Base-by-base conservation (phyloP, 2,113 vertebrate genomes). In the Melanostigma gelatinosum region DNA sequence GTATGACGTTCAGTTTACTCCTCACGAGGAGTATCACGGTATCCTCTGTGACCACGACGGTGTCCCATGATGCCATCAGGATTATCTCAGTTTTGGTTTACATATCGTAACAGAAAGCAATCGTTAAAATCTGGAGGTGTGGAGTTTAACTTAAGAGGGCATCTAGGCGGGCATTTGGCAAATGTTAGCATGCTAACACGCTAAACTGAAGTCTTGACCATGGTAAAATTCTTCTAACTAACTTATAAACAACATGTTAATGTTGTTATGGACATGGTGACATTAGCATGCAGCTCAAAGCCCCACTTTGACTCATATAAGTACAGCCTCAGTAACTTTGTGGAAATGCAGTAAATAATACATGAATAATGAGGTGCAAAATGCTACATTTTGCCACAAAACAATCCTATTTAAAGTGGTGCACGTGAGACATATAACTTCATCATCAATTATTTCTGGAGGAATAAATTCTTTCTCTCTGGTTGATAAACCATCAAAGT, bases 61-160 rank as follows among this genome's bases (percentile, higher is more conserved):
- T 36, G 46, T 70, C 61, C 62, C 12, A 18, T 48, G 75, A 67
- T 52, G 74, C 48, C 44, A 63, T 73, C 60, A 63, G 22, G 16
- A 52, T 54, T n/a, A 8, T 18, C 18, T 75, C 2, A 0, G 44
- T 48, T 73, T n/a, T 4, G 13, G 32, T 2, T 24, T 11, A 11
- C 3, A 57, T 58, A 60, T 32, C 22, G 11, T 20, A 29, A 60
- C 9, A 62, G 60, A 36, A 16, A 36, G n/a, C 9, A 9, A 27
- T 22, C 15, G 8, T 4, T 40, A 40, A 24, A 6, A 18, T 27
- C n/a, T 57, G 15, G 16, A n/a, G 34, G 57, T 32, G 13, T 58
- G 55, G 34, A 40, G 61, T 46, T 66, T 27, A 13, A 44, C 12
- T 20, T 13, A 57, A 20, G 50, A 55, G 5, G 34, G 12, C 1